These are phyloP conservation scores for Caloenas nicobarica DNA, from an alignment of 2,113 vertebrate genomes.

Conservation along the genomic window DNA sequence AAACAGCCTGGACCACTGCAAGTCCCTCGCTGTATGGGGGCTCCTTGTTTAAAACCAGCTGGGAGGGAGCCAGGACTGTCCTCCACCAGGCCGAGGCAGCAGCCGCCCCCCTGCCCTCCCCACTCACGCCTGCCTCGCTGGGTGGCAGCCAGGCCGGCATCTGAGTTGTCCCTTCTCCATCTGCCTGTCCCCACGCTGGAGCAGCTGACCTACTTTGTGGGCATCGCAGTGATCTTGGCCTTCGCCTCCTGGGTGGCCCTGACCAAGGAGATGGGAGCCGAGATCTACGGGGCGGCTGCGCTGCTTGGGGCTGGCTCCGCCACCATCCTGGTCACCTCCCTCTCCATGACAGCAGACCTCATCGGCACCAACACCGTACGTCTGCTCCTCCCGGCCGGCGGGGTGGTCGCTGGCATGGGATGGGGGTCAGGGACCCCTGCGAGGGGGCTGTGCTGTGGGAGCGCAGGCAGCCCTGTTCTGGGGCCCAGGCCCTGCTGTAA, in stretches of 20 bases:
- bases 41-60: not conserved
- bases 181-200: fast-evolving
- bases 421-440: fast-evolving
- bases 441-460: not conserved
- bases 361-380: slow-evolving; percentile 87
- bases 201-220: slow-evolving; percentile 90
- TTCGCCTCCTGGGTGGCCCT: slow-evolving; percentile 91
- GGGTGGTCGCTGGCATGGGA: not conserved
- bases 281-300: slow-evolving; percentile 80
- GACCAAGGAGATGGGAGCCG: slow-evolving; percentile 66
- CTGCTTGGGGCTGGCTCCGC: slow-evolving; percentile 87
- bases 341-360: slow-evolving; percentile 94
- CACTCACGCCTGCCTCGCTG: fast-evolving
- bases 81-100: fast-evolving
- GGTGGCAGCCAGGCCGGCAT: not conserved
- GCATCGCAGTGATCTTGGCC: slow-evolving; percentile 84
- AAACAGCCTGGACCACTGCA: not conserved
- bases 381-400: fast-evolving
- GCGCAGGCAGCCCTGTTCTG: not conserved
- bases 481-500: not conserved
- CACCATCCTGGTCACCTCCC: slow-evolving; percentile 91
- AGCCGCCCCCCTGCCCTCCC: not conserved
- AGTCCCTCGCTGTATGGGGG: no score
- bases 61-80: not conserved
- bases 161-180: not conserved